Evolutionary conservation across 2,113 vertebrate species (phyloP), one percentile per base, ranked within the genome.

Genomic region (Sylvicapra grimmia): DNA sequence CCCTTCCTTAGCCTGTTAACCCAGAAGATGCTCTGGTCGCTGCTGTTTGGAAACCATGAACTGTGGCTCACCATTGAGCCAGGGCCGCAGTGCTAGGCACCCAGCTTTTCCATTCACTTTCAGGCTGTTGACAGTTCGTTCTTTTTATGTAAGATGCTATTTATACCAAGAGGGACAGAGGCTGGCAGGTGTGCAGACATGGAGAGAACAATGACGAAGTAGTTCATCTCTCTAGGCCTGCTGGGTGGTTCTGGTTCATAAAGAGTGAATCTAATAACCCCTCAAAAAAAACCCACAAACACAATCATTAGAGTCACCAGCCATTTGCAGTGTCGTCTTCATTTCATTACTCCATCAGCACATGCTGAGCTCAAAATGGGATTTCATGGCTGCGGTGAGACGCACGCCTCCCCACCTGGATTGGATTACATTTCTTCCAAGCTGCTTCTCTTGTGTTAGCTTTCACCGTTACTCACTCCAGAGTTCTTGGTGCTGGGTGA

Each of bases 331-430:
- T 25, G 27, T 36, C 18, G 1, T 92, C 93, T 93, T 95, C 77
- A 47, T 90, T 84, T 88, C 86, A 88, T 94, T 94, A 82, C 36
- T 63, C 56, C 23, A 63, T 53, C 79, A 65, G 40, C 87, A 47
- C 93, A 68, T 9, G 86, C 95, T 97, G 96, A 97, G 95, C 61
- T 95, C 89, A 40, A 56, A 91, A 95, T 97, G 94, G 96, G 75
- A 97, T 86, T 40, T 91, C 83, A 65, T 47, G 93, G 58, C 79
- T 75, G 21, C n/a, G 6, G 90, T 4, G 9, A 91, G 61, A 29
- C 12, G 4, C 33, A 15, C 6, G 9, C 27, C 65, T 90, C 93
- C 86, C 68, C 68, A n/a, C 23, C 36, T 25, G 59, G 86, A 89
- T 10, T 63, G 53, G 44, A 68, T 97, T 86, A 40, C n/a, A 31